Evolutionary conservation across 2,113 vertebrate species (phyloP).

Genomic region (Austrofundulus limnaeus): DNA sequence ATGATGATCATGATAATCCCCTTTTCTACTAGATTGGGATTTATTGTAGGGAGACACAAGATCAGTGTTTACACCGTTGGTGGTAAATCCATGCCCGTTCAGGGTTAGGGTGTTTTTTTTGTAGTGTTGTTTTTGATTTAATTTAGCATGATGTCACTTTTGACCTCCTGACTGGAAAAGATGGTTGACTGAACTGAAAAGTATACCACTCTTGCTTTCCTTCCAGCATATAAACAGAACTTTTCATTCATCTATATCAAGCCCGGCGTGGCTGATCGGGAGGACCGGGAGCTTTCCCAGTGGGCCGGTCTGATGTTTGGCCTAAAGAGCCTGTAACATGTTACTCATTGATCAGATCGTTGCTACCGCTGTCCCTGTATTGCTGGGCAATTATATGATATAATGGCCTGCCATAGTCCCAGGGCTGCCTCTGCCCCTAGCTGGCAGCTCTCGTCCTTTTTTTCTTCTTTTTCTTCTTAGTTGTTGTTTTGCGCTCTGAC

Average conservation of each 20-base stretch:
- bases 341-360: too few species aligned
- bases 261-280: too few species aligned
- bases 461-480: too few species aligned
- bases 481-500: too few species aligned
- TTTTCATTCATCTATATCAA: background rate
- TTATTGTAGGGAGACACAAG: conserved; percentile 37
- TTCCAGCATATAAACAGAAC: background rate
- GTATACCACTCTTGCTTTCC: background rate
- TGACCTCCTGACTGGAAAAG: background rate
- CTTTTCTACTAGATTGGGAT: conserved; percentile 58
- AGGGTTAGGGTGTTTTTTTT: conserved; percentile 2
- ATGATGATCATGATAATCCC: conserved; percentile 74
- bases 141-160: background rate
- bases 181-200: background rate
- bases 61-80: conserved; percentile 15
- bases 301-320: too few species aligned
- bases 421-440: too few species aligned
- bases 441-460: too few species aligned
- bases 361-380: too few species aligned
- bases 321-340: too few species aligned
- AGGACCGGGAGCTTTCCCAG: too few species aligned
- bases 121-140: conserved; percentile 1
- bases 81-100: conserved; percentile 30
- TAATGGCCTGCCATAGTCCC: too few species aligned
- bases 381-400: too few species aligned